phyloP scores from a whole-genome alignment of 2,888 invertebrate genomes.

The Ichneumoninae sp. region DNA sequence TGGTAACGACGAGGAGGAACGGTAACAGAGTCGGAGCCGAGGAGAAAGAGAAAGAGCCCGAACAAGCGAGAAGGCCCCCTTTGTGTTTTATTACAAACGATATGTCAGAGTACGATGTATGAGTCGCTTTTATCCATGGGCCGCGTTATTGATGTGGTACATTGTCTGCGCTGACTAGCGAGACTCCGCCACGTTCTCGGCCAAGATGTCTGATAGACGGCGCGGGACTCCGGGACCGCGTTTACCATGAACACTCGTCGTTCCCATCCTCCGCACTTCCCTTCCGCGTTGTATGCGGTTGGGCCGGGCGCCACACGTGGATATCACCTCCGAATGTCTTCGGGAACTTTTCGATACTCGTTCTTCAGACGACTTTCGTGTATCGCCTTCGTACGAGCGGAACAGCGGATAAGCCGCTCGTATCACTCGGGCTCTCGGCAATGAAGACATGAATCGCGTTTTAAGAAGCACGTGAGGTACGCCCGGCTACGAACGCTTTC shows the following conservation, averaged over 20 bases:
- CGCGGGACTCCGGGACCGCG: slow-evolving; percentile 55
- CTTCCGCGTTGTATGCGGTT: neutral
- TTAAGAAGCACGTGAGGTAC: neutral
- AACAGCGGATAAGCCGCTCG: neutral
- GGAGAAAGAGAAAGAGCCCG: slow-evolving; percentile 28
- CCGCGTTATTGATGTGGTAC: slow-evolving; percentile 83
- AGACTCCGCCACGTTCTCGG: slow-evolving; percentile 69
- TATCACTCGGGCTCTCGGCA: slow-evolving; percentile 3
- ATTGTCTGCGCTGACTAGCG: slow-evolving; percentile 82
- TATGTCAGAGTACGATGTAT: slow-evolving; percentile 83
- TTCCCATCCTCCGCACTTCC: slow-evolving; percentile 25
- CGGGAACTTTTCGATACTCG: slow-evolving; percentile 4
- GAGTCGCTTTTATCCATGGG: slow-evolving; percentile 81
- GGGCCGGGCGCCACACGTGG: neutral
- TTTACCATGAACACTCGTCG: slow-evolving; percentile 43
- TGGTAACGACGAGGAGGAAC: slow-evolving; percentile 34
- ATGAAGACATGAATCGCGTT: slow-evolving; percentile 20
- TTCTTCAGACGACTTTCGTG: neutral
- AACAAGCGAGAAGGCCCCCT: slow-evolving; percentile 73
- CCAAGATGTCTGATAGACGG: slow-evolving; percentile 79
- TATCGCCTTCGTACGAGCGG: neutral
- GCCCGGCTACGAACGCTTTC: slow-evolving; percentile 5
- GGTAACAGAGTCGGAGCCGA: slow-evolving; percentile 12
- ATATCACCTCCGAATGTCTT: slow-evolving; percentile 7
- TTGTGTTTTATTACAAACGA: slow-evolving; percentile 84